Conservation (phyloP, 2,113 vertebrate genomes). For the Pomatorhinus ruficollis region DNA sequence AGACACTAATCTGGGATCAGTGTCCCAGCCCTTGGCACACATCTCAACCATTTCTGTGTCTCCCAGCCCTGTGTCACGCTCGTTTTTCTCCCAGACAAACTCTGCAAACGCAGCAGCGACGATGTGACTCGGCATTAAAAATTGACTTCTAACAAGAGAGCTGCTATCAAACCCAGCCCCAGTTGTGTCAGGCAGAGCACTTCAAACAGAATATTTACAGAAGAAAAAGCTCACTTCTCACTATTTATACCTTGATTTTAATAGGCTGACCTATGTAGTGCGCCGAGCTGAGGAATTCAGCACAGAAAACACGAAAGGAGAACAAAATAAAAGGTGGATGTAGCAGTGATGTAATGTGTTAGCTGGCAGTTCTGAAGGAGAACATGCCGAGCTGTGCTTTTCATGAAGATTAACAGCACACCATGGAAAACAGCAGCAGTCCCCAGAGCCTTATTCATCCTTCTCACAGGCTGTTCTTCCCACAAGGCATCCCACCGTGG, state of each 20-base stretch:
- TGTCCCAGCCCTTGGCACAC: background rate
- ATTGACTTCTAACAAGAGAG: background rate
- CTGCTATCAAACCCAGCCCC: background rate
- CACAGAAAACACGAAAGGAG: background rate
- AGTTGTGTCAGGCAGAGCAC: slow-evolving; percentile 29
- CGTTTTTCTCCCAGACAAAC: background rate
- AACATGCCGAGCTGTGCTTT: background rate
- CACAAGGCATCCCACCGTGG: background rate
- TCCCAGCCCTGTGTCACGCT: background rate
- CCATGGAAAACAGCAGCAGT: background rate
- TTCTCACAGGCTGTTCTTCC: background rate
- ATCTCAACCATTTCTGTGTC: background rate
- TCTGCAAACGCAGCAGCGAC: background rate
- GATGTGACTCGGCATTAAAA: background rate
- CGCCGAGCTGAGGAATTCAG: background rate
- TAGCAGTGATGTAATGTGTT: background rate
- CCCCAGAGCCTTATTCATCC: background rate
- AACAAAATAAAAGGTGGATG: background rate
- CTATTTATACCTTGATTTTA: slow-evolving; percentile 15
- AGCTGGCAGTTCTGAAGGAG: background rate
- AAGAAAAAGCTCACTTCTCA: background rate
- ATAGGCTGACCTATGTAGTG: background rate
- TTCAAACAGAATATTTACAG: slow-evolving; percentile 37
- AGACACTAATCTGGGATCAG: background rate
- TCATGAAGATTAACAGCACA: background rate